Evolutionary conservation across 2,888 invertebrate species (phyloP).

Genomic region (Drosophila engyochracea): DNA sequence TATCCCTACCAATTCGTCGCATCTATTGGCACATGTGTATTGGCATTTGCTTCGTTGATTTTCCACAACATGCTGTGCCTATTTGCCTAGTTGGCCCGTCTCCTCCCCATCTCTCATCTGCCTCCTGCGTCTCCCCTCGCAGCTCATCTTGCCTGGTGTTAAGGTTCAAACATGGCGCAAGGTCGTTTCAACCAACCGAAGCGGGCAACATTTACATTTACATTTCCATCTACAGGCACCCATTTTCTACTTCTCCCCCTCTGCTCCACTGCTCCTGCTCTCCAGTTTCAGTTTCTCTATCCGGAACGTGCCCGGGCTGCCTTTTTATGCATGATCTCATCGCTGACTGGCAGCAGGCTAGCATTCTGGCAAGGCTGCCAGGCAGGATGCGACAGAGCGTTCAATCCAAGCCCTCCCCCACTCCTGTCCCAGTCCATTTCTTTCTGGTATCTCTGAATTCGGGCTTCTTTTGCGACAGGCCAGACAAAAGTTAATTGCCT

Average conservation of each 20-base stretch:
- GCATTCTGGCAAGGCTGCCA: slow-evolving; percentile 15
- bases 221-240: slow-evolving; percentile 60
- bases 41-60: slow-evolving; percentile 82
- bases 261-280: neutral
- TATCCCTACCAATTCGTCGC: neutral
- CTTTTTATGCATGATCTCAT: slow-evolving; percentile 80
- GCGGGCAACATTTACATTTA: slow-evolving; percentile 75
- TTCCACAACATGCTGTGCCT: slow-evolving; percentile 77
- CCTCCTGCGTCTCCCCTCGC: neutral
- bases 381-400: slow-evolving; percentile 30
- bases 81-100: slow-evolving; percentile 67
- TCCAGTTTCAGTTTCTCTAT: slow-evolving; percentile 6
- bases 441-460: slow-evolving; percentile 1
- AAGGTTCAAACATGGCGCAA: slow-evolving; percentile 80
- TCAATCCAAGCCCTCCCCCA: slow-evolving; percentile 9
- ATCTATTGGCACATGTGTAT: slow-evolving; percentile 68
- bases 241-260: slow-evolving; percentile 28
- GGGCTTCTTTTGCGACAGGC: slow-evolving; percentile 22
- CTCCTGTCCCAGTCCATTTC: slow-evolving; percentile 5
- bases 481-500: slow-evolving; percentile 80
- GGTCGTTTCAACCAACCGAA: slow-evolving; percentile 72
- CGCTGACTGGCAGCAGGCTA: slow-evolving; percentile 70
- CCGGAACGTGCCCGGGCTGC: slow-evolving; percentile 57
- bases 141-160: slow-evolving; percentile 54
- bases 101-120: neutral